Evolutionary conservation across 2,888 invertebrate genomes (phyloP), one percentile per base, ranked within the genome.

Genomic region (Lordiphosa andalusiaca): DNA sequence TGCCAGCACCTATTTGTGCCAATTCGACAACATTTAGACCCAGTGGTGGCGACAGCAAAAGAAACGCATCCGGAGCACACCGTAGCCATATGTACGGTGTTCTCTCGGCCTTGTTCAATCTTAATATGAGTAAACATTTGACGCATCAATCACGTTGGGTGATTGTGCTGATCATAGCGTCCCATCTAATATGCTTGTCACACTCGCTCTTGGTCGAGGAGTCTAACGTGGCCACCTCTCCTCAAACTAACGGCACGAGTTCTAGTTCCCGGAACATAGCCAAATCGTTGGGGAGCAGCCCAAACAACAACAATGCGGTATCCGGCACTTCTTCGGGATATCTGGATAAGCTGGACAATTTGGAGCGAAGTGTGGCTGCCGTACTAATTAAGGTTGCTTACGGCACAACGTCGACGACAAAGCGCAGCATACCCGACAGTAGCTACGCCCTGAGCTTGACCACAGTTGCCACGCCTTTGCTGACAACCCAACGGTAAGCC

Each of bases 351-450:
- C 90, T 92, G 63, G 91, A 92, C 73, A 88, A 89, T 72, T 88
- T 93, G 72, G 93, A 93, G 80, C 92, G 93, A 71, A 93, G 92
- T 84, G 91, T 93, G 37, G 93, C 92, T 6, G 93, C 93, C 19
- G 92, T 93, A 49, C 91, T 93, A 73, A 93, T 92, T 71, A 93
- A 93, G 88, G 93, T 93, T 41, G 93, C 93, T 0, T 93, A 93
- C 76, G 93, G 93, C 13, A 92, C 92, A 55, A 91, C 91, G 30
- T 89, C 89, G 1, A 93, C 93, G 25, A 93, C 93, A n/a, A 93
- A 93, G 78, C 90, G 93, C 9, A 93, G 93, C 69, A 93, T 93
- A 70, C 92, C 93, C 10, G 93, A 93, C 53, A 92, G 91, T 74
- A 91, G 90, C 59, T 91, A 91, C 42, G 91, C 92, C 40, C 91